phyloP scores from a whole-genome alignment of 2,888 invertebrate genomes.

The Lasioglossum leucozonium region DNA sequence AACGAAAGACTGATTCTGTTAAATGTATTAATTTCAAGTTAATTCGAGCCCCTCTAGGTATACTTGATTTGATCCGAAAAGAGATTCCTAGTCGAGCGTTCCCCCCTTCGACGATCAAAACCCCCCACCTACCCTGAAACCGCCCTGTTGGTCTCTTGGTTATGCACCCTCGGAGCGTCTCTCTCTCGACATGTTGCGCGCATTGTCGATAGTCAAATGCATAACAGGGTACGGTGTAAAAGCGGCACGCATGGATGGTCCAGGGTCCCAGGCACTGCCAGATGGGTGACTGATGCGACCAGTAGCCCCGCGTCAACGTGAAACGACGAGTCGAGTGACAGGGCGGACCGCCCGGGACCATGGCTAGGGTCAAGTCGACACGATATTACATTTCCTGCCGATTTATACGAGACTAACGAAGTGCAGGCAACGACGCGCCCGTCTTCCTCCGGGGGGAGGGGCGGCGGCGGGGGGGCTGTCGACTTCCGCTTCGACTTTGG shows the following conservation, averaged over 20 bases:
- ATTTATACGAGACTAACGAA: slow-evolving; percentile 61
- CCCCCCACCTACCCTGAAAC: slow-evolving; percentile 43
- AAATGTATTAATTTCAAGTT: background rate
- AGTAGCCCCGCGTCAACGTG: slow-evolving; percentile 65
- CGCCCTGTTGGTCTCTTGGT: slow-evolving; percentile 61
- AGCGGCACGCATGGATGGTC: slow-evolving; percentile 82
- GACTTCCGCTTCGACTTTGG: slow-evolving; percentile 2
- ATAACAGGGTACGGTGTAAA: slow-evolving; percentile 78
- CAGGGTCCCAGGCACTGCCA: slow-evolving; percentile 78
- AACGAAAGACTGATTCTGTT: background rate
- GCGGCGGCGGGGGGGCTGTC: too few relatives aligned
- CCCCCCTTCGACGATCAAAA: background rate
- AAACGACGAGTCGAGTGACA: slow-evolving; percentile 75
- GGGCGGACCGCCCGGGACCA: slow-evolving; percentile 54
- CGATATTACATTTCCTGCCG: slow-evolving; percentile 69
- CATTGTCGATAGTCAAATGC: slow-evolving; percentile 83
- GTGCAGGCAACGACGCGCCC: slow-evolving; percentile 28
- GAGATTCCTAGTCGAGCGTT: background rate
- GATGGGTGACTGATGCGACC: slow-evolving; percentile 84
- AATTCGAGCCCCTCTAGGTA: background rate
- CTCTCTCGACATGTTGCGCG: slow-evolving; percentile 81
- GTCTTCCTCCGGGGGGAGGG: background rate
- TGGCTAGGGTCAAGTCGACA: slow-evolving; percentile 63
- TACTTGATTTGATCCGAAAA: background rate
- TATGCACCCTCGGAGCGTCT: slow-evolving; percentile 79